Conservation (phyloP, 1,140 invertebrate species). For the Bombus huntii region DNA sequence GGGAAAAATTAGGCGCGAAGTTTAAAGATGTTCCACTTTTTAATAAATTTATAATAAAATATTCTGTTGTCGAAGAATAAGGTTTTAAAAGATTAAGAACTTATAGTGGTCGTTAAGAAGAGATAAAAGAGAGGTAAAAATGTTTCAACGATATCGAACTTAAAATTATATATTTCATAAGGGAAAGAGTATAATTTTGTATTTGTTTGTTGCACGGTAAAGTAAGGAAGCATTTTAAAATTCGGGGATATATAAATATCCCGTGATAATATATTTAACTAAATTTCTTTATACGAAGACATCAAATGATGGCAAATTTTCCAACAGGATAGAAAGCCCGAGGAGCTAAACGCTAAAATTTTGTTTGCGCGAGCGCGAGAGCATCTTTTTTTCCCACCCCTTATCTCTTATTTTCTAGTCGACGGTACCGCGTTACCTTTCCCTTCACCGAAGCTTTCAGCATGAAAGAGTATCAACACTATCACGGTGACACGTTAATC, state of each 20-base stretch:
- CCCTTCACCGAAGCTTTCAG: conserved; percentile 23
- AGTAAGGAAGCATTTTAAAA: background rate
- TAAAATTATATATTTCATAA: background rate
- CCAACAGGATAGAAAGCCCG: background rate
- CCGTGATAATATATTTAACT: background rate
- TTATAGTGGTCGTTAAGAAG: too few species aligned
- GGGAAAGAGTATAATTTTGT: background rate
- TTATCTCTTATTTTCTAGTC: conserved; percentile 43
- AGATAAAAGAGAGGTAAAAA: background rate
- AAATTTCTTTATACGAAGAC: background rate
- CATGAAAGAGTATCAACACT: conserved; percentile 52
- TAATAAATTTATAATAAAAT: background rate
- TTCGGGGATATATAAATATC: background rate
- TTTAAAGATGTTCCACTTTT: background rate
- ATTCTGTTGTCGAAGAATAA: background rate
- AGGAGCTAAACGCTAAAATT: background rate
- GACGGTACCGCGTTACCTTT: conserved; percentile 28
- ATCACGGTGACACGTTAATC: conserved; percentile 52
- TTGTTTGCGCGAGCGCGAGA: background rate
- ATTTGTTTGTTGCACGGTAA: background rate
- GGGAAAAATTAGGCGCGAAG: background rate
- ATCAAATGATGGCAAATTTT: background rate
- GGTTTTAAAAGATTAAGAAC: background rate
- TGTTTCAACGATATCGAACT: background rate
- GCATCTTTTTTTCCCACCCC: background rate